These are phyloP conservation scores for Lepidochitona cinerea DNA, from an alignment of 2,888 invertebrate species.

Conservation along the genomic window DNA sequence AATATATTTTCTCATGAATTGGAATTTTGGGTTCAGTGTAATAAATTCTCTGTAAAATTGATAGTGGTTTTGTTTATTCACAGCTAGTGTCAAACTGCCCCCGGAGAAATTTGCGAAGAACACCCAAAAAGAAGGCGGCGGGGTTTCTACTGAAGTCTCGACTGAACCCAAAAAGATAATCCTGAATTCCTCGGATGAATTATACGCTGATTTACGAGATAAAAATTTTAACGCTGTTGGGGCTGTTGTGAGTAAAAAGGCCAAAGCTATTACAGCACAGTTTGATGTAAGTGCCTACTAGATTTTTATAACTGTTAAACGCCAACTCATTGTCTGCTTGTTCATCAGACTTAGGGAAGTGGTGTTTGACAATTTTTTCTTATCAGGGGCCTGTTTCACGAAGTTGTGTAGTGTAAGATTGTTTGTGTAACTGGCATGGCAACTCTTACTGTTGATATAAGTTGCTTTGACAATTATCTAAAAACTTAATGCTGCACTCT, in stretches of 20 bases:
- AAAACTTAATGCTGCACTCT: too few relatives aligned
- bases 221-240: constrained; percentile 95
- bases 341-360: too few relatives aligned
- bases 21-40: too few relatives aligned
- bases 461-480: too few relatives aligned
- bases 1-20: too few relatives aligned
- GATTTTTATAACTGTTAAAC: background rate
- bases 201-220: constrained; percentile 91
- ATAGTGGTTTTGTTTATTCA: constrained; percentile 11
- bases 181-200: constrained; percentile 89
- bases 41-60: too few relatives aligned
- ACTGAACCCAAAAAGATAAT: constrained; percentile 80
- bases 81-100: constrained; percentile 86
- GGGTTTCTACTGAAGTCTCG: constrained; percentile 74
- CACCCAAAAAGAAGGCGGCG: constrained; percentile 77
- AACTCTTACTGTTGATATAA: too few relatives aligned
- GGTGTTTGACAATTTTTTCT: too few relatives aligned
- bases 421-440: too few relatives aligned
- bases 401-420: too few relatives aligned
- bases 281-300: constrained; percentile 74
- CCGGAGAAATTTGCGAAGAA: constrained; percentile 84
- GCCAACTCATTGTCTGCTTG: too few relatives aligned
- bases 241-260: constrained; percentile 86
- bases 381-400: too few relatives aligned
- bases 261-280: constrained; percentile 87